These are phyloP conservation scores for Grammomys dolichurus DNA, from an alignment of 2,113 vertebrate genomes.

Conservation along the genomic window DNA sequence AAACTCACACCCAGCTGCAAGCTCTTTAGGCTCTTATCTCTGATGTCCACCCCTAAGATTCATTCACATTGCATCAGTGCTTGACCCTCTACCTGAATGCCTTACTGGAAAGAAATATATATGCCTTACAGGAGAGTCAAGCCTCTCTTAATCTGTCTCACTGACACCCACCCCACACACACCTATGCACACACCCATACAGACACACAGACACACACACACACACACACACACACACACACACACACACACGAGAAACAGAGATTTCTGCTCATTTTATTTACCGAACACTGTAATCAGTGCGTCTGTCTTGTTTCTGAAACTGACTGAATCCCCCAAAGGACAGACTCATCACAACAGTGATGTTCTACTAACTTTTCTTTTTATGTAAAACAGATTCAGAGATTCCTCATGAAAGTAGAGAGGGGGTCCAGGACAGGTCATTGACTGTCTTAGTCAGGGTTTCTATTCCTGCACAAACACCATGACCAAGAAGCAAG, in stretches of 20 bases:
- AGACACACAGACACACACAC: too few relatives aligned
- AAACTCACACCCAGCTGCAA: not conserved
- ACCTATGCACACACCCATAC: too few relatives aligned
- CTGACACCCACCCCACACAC: not conserved
- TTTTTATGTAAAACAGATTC: conserved; percentile 33
- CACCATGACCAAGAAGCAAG: too few relatives aligned
- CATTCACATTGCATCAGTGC: not conserved
- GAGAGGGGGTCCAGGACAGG: not conserved
- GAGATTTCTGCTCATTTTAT: conserved; percentile 28
- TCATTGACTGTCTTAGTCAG: too few relatives aligned
- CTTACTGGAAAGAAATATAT: not conserved
- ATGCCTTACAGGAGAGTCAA: not conserved
- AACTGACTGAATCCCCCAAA: not conserved
- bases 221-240: too few relatives aligned
- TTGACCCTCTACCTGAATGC: not conserved
- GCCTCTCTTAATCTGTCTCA: not conserved
- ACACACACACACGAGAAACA: too few relatives aligned
- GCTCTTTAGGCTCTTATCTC: not conserved
- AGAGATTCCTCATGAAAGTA: not conserved
- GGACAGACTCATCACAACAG: not conserved
- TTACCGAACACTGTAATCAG: not conserved
- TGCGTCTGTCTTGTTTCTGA: conserved; percentile 1
- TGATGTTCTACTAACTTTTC: not conserved
- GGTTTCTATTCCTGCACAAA: too few relatives aligned
- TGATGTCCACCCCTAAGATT: not conserved